Conservation (phyloP, 2,797 vertebrate genomes). For the Chromis chromis region DNA sequence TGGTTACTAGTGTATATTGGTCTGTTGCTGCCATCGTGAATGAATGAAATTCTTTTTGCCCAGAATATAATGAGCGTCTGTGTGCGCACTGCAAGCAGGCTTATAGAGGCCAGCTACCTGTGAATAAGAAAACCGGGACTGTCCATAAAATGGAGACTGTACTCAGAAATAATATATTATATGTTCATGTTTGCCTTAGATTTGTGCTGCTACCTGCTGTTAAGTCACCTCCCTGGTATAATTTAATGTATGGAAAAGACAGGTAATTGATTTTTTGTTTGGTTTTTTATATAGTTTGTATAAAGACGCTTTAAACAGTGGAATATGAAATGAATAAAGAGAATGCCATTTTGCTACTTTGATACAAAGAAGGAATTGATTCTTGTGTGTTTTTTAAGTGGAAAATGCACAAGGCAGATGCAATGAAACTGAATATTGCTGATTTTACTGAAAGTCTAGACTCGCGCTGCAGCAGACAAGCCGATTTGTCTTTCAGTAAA, state of each 20-base stretch:
- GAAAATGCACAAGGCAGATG: not conserved
- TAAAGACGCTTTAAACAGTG: constrained; percentile 29
- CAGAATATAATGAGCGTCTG: constrained; percentile 72
- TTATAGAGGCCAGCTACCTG: constrained; percentile 64
- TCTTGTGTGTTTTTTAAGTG: constrained; percentile 30
- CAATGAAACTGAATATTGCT: not conserved
- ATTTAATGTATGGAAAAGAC: constrained; percentile 43
- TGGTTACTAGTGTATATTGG: constrained; percentile 52
- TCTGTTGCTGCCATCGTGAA: constrained; percentile 61
- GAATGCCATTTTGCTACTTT: constrained; percentile 54
- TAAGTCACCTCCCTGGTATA: constrained; percentile 78
- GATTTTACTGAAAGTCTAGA: not conserved
- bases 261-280: constrained; percentile 20
- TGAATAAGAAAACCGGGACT: constrained; percentile 67
- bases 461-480: not conserved
- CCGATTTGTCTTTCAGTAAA: not conserved
- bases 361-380: constrained; percentile 19
- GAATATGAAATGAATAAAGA: constrained; percentile 59
- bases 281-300: constrained; percentile 47
- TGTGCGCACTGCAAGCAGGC: constrained; percentile 78
- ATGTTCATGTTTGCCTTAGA: constrained; percentile 79
- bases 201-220: constrained; percentile 78
- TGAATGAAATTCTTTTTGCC: constrained; percentile 74
- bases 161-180: constrained; percentile 58
- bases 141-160: constrained; percentile 66